phyloP scores from a whole-genome alignment of 1,140 invertebrate species.

The Manduca sexta region DNA sequence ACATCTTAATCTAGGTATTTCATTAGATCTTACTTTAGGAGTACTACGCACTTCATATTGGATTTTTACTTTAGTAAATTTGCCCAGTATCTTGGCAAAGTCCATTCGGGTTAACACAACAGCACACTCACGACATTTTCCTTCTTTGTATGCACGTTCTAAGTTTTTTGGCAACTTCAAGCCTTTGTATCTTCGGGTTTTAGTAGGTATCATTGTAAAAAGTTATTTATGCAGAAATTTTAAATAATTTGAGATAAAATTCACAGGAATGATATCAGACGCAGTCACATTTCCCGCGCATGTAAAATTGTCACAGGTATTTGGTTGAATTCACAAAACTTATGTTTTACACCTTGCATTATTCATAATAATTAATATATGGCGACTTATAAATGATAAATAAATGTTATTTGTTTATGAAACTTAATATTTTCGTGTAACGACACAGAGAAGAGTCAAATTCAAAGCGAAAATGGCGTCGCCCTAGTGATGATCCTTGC shows the following conservation, averaged over 20 bases:
- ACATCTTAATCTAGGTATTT: slow-evolving; percentile 47
- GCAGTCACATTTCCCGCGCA: slow-evolving; percentile 71
- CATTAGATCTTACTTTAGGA: slow-evolving; percentile 26
- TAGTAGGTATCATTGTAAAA: slow-evolving; percentile 45
- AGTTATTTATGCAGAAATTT: slow-evolving; percentile 10
- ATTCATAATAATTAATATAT: slow-evolving; percentile 1
- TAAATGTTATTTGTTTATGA: slow-evolving; percentile 15
- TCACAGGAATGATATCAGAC: slow-evolving; percentile 32
- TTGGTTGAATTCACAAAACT: slow-evolving; percentile 13
- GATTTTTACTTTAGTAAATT: slow-evolving; percentile 67
- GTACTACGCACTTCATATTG: slow-evolving; percentile 57
- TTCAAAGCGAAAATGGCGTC: slow-evolving; percentile 59
- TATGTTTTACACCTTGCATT: slow-evolving; percentile 8
- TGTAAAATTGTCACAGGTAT: slow-evolving; percentile 28
- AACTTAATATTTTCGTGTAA: slow-evolving; percentile 18
- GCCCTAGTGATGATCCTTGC: slow-evolving; percentile 35
- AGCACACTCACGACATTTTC: slow-evolving; percentile 62
- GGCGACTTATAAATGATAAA: slow-evolving; percentile 1
- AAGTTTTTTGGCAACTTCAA: slow-evolving; percentile 45
- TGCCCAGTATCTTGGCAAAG: slow-evolving; percentile 65
- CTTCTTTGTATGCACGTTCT: slow-evolving; percentile 59
- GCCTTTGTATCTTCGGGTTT: slow-evolving; percentile 32
- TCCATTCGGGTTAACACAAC: slow-evolving; percentile 66
- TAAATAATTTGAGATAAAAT: background rate
- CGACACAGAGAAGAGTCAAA: slow-evolving; percentile 31